Evolutionary conservation across 64 coral and sea anemone species (phyloP).

Genomic region (Montipora sp.): DNA sequence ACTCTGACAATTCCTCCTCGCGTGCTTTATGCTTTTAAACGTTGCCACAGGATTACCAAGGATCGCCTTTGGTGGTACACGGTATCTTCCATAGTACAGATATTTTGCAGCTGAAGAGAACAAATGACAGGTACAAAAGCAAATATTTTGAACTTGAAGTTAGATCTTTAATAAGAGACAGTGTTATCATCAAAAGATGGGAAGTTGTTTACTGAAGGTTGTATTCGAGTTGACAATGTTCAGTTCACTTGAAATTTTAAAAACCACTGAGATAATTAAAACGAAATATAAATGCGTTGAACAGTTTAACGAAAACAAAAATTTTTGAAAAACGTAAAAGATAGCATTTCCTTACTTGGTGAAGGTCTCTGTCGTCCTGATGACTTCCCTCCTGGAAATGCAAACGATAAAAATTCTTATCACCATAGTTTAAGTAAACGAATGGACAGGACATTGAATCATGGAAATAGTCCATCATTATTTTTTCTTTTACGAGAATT

Average conservation of each 20-base stretch:
- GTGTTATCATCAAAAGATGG: neutral
- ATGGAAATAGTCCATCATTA: no score
- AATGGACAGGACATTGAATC: no score
- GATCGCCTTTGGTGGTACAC: neutral
- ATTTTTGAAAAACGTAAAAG: no score
- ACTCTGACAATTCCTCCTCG: constrained; percentile 8
- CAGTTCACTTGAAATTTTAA: no score
- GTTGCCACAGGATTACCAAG: constrained; percentile 2
- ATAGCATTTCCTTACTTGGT: neutral
- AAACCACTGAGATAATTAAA: no score
- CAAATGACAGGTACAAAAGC: neutral
- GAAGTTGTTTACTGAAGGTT: neutral
- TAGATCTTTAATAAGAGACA: neutral
- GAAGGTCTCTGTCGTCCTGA: neutral
- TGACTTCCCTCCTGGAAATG: neutral
- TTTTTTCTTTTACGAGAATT: no score
- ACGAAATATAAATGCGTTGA: no score
- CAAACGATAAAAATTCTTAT: no score
- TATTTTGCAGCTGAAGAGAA: constrained; percentile 22
- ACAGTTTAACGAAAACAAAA: no score
- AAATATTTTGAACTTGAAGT: neutral
- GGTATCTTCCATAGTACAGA: constrained; percentile 2
- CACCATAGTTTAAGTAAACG: no score
- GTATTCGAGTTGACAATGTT: no score
- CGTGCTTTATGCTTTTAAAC: neutral